A percentile compares a stretch with the other conserved stretches of the same genome.
Conservation (phyloP, 2,113 vertebrate genomes). For the Hiodon alosoides region DNA sequence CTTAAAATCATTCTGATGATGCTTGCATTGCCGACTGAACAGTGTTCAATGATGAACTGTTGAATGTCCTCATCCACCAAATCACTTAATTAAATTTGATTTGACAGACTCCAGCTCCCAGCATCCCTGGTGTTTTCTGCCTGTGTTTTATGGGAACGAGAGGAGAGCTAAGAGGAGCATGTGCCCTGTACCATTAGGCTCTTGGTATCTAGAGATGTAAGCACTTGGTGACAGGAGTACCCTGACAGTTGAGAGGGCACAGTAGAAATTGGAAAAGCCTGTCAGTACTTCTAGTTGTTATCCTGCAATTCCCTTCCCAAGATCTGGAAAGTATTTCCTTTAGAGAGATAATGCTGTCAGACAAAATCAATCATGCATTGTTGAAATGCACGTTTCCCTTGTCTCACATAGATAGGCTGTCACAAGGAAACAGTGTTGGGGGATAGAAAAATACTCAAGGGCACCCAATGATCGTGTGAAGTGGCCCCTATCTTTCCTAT, state of each 20-base stretch:
- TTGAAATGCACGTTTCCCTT: not conserved
- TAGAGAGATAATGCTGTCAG: not conserved
- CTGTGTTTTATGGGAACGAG: too few species aligned
- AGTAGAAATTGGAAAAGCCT: not conserved
- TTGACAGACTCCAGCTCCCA: too few species aligned
- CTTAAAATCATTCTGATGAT: slow-evolving; percentile 6
- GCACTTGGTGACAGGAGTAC: not conserved
- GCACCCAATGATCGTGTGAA: not conserved
- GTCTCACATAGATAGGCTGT: not conserved
- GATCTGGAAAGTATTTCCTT: not conserved
- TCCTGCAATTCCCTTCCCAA: not conserved
- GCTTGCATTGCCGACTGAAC: too few species aligned
- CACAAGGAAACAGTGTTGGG: not conserved
- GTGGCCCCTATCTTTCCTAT: slow-evolving; percentile 1
- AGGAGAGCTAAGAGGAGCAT: too few species aligned
- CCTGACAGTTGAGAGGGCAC: not conserved
- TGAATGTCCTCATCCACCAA: too few species aligned
- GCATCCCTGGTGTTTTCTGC: too few species aligned
- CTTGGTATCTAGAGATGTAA: too few species aligned
- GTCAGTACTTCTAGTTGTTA: not conserved
- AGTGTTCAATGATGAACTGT: too few species aligned
- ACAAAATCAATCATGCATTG: not conserved
- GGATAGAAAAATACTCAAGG: not conserved
- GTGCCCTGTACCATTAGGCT: too few species aligned
- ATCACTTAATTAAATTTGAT: too few species aligned